These are phyloP conservation scores for Sinotaia quadrata DNA, from an alignment of 2,888 invertebrate genomes.

Conservation along the genomic window DNA sequence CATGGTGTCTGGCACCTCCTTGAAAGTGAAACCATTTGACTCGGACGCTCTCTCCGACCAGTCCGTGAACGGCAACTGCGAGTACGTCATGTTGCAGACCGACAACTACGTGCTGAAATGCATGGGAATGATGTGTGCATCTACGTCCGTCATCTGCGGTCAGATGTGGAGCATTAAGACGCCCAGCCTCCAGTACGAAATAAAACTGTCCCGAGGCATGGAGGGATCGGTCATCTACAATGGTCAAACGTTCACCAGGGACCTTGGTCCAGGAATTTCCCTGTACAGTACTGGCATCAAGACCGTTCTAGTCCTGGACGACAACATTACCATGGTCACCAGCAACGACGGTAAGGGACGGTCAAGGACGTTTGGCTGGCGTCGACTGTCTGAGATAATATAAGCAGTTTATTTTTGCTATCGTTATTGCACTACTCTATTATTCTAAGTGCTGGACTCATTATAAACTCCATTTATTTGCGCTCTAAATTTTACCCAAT, in stretches of 20 bases:
- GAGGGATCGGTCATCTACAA: conserved; percentile 19
- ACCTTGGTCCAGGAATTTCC: conserved; percentile 1
- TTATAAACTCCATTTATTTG: no score
- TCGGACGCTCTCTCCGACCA: conserved; percentile 16
- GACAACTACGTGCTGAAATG: conserved; percentile 13
- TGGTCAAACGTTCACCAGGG: conserved; percentile 3
- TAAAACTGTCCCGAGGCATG: conserved; percentile 11
- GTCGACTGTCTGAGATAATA: no score
- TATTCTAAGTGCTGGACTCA: no score
- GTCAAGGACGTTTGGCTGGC: no score
- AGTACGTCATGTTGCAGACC: conserved; percentile 20
- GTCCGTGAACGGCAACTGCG: conserved; percentile 27
- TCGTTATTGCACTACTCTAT: no score
- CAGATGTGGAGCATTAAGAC: conserved; percentile 12
- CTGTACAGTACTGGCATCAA: conserved; percentile 1
- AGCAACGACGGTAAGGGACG: conserved; percentile 18
- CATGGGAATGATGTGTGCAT: conserved; percentile 8
- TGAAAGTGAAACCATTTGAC: conserved; percentile 35
- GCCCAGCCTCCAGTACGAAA: background rate
- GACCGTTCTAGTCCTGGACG: conserved; percentile 7
- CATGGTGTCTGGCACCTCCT: conserved; percentile 28
- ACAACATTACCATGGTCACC: conserved; percentile 9
- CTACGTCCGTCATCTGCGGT: background rate
- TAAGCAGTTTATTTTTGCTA: no score
- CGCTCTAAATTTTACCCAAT: no score